Percentiles rank a stretch among this genome's conserved stretches.
These are phyloP conservation scores for Elephas maximus DNA, from an alignment of 2,113 vertebrate species.

Conservation along the genomic window DNA sequence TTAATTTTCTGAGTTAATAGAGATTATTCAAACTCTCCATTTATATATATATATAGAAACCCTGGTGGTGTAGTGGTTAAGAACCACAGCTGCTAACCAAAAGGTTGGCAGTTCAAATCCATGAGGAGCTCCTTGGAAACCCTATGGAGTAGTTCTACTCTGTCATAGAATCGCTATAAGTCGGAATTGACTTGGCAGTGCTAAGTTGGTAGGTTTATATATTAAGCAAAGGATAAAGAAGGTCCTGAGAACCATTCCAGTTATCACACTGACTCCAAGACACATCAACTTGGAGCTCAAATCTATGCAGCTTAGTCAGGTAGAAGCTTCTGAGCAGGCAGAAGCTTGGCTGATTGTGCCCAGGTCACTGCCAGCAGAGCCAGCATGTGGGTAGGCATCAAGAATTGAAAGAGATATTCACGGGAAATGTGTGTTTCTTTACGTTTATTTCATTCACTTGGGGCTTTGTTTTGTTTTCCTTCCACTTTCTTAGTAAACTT, in stretches of 20 bases:
- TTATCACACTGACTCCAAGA: neutral
- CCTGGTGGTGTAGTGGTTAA: no score
- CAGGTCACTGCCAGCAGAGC: neutral
- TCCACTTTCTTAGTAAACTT: conserved; percentile 64
- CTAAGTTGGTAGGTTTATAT: neutral
- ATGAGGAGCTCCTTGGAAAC: no score
- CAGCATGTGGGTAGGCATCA: neutral
- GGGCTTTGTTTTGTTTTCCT: conserved; percentile 58
- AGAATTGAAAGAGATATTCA: neutral
- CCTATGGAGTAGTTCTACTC: no score
- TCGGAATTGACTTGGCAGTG: no score
- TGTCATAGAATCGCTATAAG: no score
- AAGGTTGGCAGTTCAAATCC: no score
- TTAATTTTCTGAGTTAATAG: neutral
- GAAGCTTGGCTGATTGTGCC: neutral
- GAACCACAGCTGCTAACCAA: no score
- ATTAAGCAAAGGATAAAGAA: neutral
- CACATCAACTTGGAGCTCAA: neutral
- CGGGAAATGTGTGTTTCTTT: conserved; percentile 9
- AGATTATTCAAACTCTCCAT: neutral
- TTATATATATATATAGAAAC: neutral
- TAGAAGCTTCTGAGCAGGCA: fast-evolving
- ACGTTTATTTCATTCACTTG: neutral
- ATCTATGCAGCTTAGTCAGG: fast-evolving
- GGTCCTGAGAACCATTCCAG: neutral